A percentile compares a stretch with the other conserved stretches of the same genome.
These are phyloP conservation scores for Drosophila serrata DNA, from an alignment of 1,140 invertebrate species.

Conservation along the genomic window DNA sequence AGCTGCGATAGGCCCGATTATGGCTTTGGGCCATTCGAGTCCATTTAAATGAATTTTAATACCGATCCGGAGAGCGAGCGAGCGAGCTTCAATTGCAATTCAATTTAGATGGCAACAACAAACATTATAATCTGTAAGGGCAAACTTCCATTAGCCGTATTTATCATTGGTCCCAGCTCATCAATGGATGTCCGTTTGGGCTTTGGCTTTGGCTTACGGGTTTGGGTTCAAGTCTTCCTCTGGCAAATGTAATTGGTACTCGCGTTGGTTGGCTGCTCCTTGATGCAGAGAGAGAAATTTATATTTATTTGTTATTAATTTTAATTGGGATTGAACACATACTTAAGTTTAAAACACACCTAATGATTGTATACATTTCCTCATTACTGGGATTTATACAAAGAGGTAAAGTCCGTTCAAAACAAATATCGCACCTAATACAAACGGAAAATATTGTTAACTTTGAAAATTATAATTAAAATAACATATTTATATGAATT, in stretches of 20 bases:
- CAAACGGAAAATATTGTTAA: background rate
- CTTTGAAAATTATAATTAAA: background rate
- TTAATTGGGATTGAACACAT: background rate
- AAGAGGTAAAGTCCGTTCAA: background rate
- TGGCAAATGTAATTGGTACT: slow-evolving; percentile 79
- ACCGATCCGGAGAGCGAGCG: slow-evolving; percentile 42
- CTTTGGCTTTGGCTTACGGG: slow-evolving; percentile 5
- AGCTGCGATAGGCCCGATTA: slow-evolving; percentile 69
- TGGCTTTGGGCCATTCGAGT: slow-evolving; percentile 37
- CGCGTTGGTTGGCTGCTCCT: slow-evolving; percentile 52
- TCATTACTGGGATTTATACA: background rate
- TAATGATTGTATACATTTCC: background rate
- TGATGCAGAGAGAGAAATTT: background rate
- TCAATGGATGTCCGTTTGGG: slow-evolving; percentile 56
- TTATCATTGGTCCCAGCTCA: slow-evolving; percentile 70
- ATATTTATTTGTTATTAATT: too few relatives aligned
- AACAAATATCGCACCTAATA: background rate
- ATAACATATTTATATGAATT: too few relatives aligned
- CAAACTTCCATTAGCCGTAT: slow-evolving; percentile 58
- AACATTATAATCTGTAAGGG: slow-evolving; percentile 60
- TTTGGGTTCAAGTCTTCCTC: slow-evolving; percentile 36
- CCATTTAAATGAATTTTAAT: slow-evolving; percentile 81
- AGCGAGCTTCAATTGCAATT: slow-evolving; percentile 50
- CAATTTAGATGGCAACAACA: slow-evolving; percentile 66
- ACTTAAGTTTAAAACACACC: background rate